Evolutionary conservation across 2,797 vertebrate species (phyloP).

Genomic region (Oryzias dopingdopingensis): DNA sequence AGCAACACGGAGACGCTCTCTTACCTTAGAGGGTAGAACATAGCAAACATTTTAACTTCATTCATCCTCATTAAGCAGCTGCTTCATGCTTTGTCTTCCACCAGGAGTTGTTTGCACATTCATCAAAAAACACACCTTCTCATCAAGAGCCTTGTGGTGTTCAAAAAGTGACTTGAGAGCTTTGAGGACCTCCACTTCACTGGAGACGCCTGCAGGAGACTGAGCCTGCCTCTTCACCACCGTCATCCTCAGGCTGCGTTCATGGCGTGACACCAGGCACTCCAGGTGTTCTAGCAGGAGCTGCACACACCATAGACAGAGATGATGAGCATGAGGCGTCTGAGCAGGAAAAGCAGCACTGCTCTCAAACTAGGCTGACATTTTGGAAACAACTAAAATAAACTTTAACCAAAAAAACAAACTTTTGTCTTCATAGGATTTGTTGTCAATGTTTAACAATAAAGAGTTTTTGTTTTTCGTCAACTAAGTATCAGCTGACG

Average conservation of each 20-base stretch:
- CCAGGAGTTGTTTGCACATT: neutral
- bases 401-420: too few species aligned
- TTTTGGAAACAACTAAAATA: too few species aligned
- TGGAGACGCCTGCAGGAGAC: slow-evolving; percentile 95
- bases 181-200: slow-evolving; percentile 97
- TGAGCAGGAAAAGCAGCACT: too few species aligned
- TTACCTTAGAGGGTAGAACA: slow-evolving; percentile 75
- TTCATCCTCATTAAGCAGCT: neutral
- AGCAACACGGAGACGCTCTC: slow-evolving; percentile 91
- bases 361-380: neutral
- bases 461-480: neutral
- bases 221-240: slow-evolving; percentile 97
- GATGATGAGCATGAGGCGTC: neutral
- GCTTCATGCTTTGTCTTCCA: too few species aligned
- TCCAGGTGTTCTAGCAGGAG: slow-evolving; percentile 93
- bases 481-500: neutral
- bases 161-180: slow-evolving; percentile 97
- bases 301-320: slow-evolving; percentile 59
- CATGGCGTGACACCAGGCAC: slow-evolving; percentile 92
- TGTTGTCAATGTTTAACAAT: neutral
- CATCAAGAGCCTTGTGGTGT: slow-evolving; percentile 97
- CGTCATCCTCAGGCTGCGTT: slow-evolving; percentile 89
- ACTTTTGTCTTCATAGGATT: neutral
- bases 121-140: slow-evolving; percentile 82
- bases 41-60: neutral